A percentile compares a stretch with the other conserved stretches of the same genome.
phyloP scores from a whole-genome alignment of 2,888 invertebrate species.

The Synergus japonicus region DNA sequence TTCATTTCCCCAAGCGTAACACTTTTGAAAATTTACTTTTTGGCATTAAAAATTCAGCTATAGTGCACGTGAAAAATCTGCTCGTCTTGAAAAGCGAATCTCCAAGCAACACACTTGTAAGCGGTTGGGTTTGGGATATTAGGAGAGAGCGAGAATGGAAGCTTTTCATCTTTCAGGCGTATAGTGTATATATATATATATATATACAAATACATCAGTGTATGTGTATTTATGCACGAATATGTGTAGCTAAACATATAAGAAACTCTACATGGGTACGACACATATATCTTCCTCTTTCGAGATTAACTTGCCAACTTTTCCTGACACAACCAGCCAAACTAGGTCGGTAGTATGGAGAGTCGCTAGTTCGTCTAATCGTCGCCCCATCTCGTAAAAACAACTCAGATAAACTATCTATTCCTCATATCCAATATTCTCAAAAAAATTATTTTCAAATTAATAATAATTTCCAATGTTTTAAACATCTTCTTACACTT shows the following conservation, averaged over 20 bases:
- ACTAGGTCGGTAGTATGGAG: slow-evolving; percentile 39
- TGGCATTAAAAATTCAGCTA: neutral
- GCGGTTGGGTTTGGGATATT: slow-evolving; percentile 18
- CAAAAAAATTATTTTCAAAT: neutral
- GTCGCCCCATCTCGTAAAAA: slow-evolving; percentile 3
- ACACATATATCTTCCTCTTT: slow-evolving; percentile 20
- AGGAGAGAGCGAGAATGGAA: slow-evolving; percentile 19
- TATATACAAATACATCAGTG: neutral
- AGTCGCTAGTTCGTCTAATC: slow-evolving; percentile 15
- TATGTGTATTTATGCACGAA: neutral
- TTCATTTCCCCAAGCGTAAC: too few relatives aligned
- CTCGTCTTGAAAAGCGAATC: neutral
- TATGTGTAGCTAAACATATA: slow-evolving; percentile 2
- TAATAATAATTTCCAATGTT: neutral
- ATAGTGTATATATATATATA: neutral
- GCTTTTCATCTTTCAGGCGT: slow-evolving; percentile 23
- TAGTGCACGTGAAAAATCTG: neutral
- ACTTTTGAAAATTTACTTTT: neutral
- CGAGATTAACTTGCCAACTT: slow-evolving; percentile 46
- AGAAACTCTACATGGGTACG: slow-evolving; percentile 12
- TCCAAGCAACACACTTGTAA: slow-evolving; percentile 33
- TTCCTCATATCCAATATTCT: neutral
- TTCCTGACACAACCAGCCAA: slow-evolving; percentile 45
- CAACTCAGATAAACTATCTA: slow-evolving; percentile 23
- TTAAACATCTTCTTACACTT: neutral